Evolutionary conservation across 2,888 invertebrate genomes (phyloP), one percentile per base, ranked within the genome.

Genomic region (Gandaritis pyraliata): DNA sequence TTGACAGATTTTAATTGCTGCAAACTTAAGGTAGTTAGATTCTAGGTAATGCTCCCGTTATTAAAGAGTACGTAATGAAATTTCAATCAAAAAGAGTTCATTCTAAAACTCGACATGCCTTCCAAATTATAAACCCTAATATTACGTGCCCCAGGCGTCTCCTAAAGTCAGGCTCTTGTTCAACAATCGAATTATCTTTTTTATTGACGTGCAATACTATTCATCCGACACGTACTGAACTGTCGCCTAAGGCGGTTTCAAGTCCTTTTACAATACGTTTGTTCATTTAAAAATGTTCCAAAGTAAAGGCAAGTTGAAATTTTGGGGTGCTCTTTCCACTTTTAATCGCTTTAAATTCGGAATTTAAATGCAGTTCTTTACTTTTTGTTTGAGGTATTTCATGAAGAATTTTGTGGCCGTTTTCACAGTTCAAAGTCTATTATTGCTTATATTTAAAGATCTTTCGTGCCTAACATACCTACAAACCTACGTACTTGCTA

Each of bases 181-280:
- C 70, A 63, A 61, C 67, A 70, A 76, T 71, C 68, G 70, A 71
- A 75, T 79, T 73, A 69, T 72, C 72, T 75, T 46, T 78, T 74
- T 71, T 73, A 72, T 70, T 69, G 61, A 69, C 68, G 65, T 63
- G 64, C 63, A 65, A 72, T 70, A 72, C 48, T n/a, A 76, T 80
- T 75, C 72, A 71, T 77, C 76, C 71, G 77, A 77, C 67, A 65
- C 65, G 61, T 67, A 75, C 66, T 78, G 76, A 72, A 76, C 41
- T 13, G 16, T 43, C 10, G 80, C 87, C 83, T 73, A 69, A 57
- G 83, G 87, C 85, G 56, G 71, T 74, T 73, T 75, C 71, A 70
- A 78, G 77, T 81, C 75, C 77, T 73, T 78, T 85, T 57, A 48
- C 54, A 63, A 61, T 57, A 50, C 61, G 53, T 66, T 58, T 30